Evolutionary conservation across 1,140 invertebrate genomes (phyloP).

Genomic region (Drosophila arizonae): DNA sequence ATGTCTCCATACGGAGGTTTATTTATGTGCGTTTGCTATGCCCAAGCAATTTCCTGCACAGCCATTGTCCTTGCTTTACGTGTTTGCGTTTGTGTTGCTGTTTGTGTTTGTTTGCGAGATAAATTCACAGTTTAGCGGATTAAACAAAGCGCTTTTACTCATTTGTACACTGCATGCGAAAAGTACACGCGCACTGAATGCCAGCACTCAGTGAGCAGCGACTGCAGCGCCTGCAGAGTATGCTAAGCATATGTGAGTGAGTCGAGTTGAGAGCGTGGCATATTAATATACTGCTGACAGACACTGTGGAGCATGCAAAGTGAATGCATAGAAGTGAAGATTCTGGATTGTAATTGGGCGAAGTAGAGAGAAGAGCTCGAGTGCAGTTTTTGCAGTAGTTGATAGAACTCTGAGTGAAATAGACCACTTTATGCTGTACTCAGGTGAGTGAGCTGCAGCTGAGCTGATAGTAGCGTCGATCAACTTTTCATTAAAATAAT

Average conservation of each 20-base stretch:
- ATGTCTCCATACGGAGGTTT: conserved; percentile 25
- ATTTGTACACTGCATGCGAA: conserved; percentile 45
- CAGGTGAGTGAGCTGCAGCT: too few species aligned
- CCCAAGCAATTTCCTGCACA: conserved; percentile 48
- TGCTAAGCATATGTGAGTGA: background rate
- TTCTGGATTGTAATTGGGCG: too few species aligned
- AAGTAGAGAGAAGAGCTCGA: too few species aligned
- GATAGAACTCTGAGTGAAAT: too few species aligned
- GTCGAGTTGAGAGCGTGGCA: too few species aligned
- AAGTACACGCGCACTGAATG: conserved; percentile 32
- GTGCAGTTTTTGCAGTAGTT: too few species aligned
- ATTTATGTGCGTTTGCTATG: conserved; percentile 26
- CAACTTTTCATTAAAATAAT: too few species aligned
- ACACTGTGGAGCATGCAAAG: too few species aligned
- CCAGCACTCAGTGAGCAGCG: conserved; percentile 14
- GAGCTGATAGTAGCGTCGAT: too few species aligned
- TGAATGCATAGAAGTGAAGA: too few species aligned
- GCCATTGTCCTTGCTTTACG: conserved; percentile 26
- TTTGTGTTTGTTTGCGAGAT: conserved; percentile 21
- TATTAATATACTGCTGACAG: too few species aligned
- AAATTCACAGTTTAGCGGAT: conserved; percentile 67
- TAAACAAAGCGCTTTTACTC: conserved; percentile 69
- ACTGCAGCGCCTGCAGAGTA: background rate
- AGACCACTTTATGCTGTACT: too few species aligned
- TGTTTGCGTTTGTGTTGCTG: conserved; percentile 4